These are phyloP conservation scores for Julus scandinavius DNA, from an alignment of 2,888 invertebrate genomes.

Conservation along the genomic window DNA sequence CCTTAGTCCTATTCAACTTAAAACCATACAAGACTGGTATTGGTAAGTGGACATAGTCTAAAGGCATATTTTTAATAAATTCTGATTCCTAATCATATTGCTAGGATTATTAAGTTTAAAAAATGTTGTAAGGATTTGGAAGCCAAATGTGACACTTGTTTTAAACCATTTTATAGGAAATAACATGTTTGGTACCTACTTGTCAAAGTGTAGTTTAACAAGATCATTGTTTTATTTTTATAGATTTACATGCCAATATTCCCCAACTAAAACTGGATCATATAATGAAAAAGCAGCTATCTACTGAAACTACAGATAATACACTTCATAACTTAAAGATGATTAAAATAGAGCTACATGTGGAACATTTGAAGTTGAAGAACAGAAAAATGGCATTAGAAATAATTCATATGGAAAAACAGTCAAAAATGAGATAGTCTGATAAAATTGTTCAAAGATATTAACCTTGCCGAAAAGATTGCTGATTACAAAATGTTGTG, in stretches of 20 bases:
- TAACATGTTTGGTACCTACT: background rate
- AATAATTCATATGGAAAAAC: background rate
- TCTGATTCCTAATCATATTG: too few species aligned
- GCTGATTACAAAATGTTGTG: background rate
- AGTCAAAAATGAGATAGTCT: background rate
- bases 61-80: background rate
- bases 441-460: too few species aligned
- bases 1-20: background rate
- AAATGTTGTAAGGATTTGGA: too few species aligned
- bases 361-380: background rate
- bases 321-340: background rate
- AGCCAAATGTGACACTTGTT: background rate
- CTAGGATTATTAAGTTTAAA: too few species aligned
- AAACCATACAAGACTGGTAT: background rate
- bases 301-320: background rate
- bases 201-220: background rate
- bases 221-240: background rate
- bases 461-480: background rate
- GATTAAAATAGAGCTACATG: background rate
- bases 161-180: background rate
- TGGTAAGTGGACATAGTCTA: background rate
- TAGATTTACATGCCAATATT: background rate
- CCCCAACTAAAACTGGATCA: background rate
- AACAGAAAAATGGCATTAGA: constrained; percentile 1
- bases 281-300: background rate